Evolutionary conservation across 1,140 invertebrate species (phyloP), one percentile per base, ranked within the genome.

Genomic region (Ostrea denselamellosa): DNA sequence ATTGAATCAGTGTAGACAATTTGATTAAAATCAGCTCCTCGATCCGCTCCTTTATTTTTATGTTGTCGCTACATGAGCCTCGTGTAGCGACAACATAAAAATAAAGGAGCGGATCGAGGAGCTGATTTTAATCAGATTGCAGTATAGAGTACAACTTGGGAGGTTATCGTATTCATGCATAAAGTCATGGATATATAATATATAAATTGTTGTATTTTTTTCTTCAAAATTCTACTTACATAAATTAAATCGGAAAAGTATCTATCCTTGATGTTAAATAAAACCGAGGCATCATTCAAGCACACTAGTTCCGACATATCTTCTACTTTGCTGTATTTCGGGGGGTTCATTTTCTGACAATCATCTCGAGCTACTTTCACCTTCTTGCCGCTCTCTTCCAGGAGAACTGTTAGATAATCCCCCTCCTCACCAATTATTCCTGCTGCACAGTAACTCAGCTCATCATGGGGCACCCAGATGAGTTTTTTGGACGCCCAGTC

Each of bases 341-440:
- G 99, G 84, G 99, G 99, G 95, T 99, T 99, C 99, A 99, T 99
- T 96, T 99, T 99, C 95, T 99, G 99, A 92, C 99, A 98, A 95
- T 99, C 98, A 96, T 99, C 99, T 95, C 98, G 98, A 87, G 97
- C 96, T 86, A 99, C 97, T 92, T 91, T 87, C 54, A 92, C 85
- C 86, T 91, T 90, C 95, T 99, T 99, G 91, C 98, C 98, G 92
- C 98, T 98, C 95, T 99, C 99, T 89, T 97, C 97, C 90, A 99
- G 96, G 95, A 99, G 98, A 88, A 99, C 98, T 94, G 99, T 98
- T 88, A 99, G 97, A 95, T 99, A 98, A 95, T 99, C 98, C 90
- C 98, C 98, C 90, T 96, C 96, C 95, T 99, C 98, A 87, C 97
- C 97, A 95, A 98, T 99, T 95, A 99, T 98, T 90, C 97, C 97